Evolutionary conservation across 2,888 invertebrate species (phyloP).

Genomic region (Leptopilina drosophilae): DNA sequence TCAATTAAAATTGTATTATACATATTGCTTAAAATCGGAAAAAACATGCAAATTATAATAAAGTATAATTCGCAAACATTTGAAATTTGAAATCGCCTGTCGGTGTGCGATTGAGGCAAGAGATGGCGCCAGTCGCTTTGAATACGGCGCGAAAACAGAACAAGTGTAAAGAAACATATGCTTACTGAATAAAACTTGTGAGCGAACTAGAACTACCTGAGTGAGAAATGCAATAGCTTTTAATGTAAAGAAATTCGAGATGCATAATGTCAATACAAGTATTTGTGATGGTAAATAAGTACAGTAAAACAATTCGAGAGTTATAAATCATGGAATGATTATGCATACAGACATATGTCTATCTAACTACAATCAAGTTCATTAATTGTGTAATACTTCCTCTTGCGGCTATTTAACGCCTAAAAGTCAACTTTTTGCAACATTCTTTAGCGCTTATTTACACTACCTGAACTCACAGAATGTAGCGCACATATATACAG

Average conservation of each 20-base stretch:
- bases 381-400: constrained; percentile 66
- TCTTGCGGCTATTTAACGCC: constrained; percentile 10
- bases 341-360: constrained; percentile 63
- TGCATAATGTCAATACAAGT: constrained; percentile 53
- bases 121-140: constrained; percentile 70
- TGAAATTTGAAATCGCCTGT: background rate
- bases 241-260: background rate
- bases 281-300: constrained; percentile 60
- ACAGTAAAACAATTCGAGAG: constrained; percentile 62
- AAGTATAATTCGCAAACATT: background rate
- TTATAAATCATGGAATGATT: constrained; percentile 64
- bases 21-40: no score
- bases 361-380: constrained; percentile 67
- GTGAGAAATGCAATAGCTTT: background rate
- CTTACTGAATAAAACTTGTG: constrained; percentile 24
- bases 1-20: no score
- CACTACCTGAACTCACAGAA: constrained; percentile 9
- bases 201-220: background rate
- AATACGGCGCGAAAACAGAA: constrained; percentile 18
- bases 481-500: background rate
- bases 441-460: background rate
- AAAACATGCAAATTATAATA: background rate
- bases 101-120: constrained; percentile 55
- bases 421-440: constrained; percentile 18
- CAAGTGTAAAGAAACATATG: background rate